A percentile compares a stretch with the other conserved stretches of the same genome.
phyloP scores from a whole-genome alignment of 2,797 vertebrate genomes.

The Neostethus bicornis region DNA sequence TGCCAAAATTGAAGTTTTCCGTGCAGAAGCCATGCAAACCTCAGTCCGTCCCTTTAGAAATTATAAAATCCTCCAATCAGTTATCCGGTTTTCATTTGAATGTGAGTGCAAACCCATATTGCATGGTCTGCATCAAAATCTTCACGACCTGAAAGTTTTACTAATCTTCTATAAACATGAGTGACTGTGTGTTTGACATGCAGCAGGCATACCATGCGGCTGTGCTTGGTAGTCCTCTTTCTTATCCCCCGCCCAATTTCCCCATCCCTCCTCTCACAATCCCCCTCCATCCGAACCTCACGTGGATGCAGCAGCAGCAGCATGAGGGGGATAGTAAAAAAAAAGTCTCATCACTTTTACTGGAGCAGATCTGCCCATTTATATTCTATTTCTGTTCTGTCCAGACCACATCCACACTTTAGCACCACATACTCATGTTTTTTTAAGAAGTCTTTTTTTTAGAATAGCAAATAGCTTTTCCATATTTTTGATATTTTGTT shows the following conservation, averaged over 20 bases:
- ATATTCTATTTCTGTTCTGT: conserved; percentile 5
- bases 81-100: conserved; percentile 31
- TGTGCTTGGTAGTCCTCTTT: conserved; percentile 21
- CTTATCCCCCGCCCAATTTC: conserved; percentile 19
- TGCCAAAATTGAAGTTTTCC: neutral
- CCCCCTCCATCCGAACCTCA: conserved; percentile 30
- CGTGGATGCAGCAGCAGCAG: conserved; percentile 60
- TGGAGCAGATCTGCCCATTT: conserved; percentile 41
- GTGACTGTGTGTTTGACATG: conserved; percentile 14
- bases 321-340: conserved; percentile 54
- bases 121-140: neutral
- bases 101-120: neutral
- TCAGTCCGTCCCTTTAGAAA: conserved; percentile 45
- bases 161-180: neutral
- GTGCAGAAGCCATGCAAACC: conserved; percentile 23
- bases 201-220: conserved; percentile 22
- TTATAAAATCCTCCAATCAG: conserved; percentile 43
- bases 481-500: neutral
- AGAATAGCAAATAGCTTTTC: neutral
- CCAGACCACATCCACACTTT: conserved; percentile 1
- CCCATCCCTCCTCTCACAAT: conserved; percentile 11
- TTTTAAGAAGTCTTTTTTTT: neutral
- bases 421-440: neutral
- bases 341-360: conserved; percentile 44
- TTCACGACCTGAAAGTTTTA: neutral